Conservation (phyloP, 2,888 invertebrate genomes). For the Epistrophe grossulariae region DNA sequence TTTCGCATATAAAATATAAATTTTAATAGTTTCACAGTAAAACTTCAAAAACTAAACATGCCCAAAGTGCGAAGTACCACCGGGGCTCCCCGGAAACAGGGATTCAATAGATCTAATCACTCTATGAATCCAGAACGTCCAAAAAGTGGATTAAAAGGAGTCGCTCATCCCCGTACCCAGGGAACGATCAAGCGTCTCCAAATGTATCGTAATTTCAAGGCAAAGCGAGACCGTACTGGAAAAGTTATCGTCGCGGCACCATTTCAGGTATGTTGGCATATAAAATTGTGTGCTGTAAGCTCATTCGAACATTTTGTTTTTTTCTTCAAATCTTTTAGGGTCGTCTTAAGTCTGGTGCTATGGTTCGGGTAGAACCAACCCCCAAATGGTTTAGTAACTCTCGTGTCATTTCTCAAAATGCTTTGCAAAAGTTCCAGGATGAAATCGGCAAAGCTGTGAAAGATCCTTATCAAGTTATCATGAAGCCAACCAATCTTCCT, state of each 20-base stretch:
- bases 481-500: constrained; percentile 97
- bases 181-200: constrained; percentile 97
- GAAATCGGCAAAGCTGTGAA: constrained; percentile 97
- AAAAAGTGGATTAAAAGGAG: constrained; percentile 91
- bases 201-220: constrained; percentile 99
- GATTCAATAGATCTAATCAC: constrained; percentile 93
- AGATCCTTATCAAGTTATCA: constrained; percentile 98
- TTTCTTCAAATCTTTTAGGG: constrained; percentile 83
- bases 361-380: constrained; percentile 98
- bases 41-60: constrained; percentile 85
- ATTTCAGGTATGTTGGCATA: constrained; percentile 88
- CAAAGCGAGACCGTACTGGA: constrained; percentile 94
- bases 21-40: background rate
- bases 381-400: constrained; percentile 99
- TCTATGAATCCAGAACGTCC: constrained; percentile 97
- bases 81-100: constrained; percentile 92
- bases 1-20: constrained; percentile 10
- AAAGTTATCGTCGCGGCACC: constrained; percentile 98
- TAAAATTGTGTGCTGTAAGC: background rate
- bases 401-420: constrained; percentile 96
- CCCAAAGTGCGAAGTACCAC: constrained; percentile 89
- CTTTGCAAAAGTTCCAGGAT: constrained; percentile 95
- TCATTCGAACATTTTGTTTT: background rate
- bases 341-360: constrained; percentile 93
- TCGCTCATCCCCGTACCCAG: constrained; percentile 93